These are phyloP conservation scores for Mesembrinibis cayennensis DNA, from an alignment of 2,113 vertebrate species.

Conservation along the genomic window DNA sequence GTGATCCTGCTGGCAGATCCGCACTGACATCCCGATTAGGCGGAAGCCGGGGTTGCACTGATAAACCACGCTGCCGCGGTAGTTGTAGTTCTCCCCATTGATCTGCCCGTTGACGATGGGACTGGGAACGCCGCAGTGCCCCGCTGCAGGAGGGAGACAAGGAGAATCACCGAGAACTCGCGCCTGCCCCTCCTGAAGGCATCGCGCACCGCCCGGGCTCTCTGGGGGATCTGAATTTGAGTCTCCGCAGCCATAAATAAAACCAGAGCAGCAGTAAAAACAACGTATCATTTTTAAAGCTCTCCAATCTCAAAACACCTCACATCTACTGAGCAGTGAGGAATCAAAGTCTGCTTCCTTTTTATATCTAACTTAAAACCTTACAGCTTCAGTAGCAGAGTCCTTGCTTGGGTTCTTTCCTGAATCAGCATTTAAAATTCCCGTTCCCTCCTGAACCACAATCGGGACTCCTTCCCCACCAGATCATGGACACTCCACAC, in stretches of 20 bases:
- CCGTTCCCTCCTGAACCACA: fast-evolving
- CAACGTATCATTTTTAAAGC: not conserved
- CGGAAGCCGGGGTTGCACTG: conserved; percentile 95
- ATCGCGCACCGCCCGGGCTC: fast-evolving
- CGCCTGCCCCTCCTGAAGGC: fast-evolving
- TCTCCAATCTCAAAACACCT: not conserved
- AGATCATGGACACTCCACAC: not conserved
- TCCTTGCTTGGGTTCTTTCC: not conserved
- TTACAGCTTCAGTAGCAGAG: fast-evolving
- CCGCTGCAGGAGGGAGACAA: conserved; percentile 66
- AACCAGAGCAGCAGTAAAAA: not conserved
- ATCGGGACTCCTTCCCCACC: not conserved
- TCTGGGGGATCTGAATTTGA: fast-evolving
- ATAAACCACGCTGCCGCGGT: conserved; percentile 95
- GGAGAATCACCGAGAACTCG: fast-evolving
- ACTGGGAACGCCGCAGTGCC: conserved; percentile 91
- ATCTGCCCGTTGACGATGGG: conserved; percentile 96
- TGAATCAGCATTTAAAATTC: fast-evolving
- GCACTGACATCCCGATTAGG: conserved; percentile 94
- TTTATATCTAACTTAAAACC: fast-evolving
- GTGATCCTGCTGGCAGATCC: conserved; percentile 98
- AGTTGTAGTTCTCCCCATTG: conserved; percentile 94
- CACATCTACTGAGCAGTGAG: fast-evolving
- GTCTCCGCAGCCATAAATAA: not conserved
- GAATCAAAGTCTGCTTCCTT: not conserved